A percentile compares a stretch with the other conserved stretches of the same genome.
phyloP scores from a whole-genome alignment of 2,113 vertebrate genomes.

The Stomatorhinus ivindoensis region DNA sequence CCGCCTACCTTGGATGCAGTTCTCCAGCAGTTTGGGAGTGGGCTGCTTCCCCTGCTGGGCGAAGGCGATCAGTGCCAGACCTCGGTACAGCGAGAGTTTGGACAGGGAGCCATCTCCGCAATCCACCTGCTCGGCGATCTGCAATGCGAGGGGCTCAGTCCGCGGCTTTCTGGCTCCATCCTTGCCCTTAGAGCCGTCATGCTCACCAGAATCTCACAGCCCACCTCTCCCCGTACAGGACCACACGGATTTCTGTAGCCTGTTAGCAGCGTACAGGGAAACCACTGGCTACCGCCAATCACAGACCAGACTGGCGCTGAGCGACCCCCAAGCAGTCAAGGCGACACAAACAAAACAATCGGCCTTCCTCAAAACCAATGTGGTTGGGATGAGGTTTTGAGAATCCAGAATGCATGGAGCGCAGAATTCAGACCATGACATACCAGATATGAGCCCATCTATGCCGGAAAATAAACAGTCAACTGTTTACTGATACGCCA shows the following conservation, averaged over 20 bases:
- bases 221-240: background rate
- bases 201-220: background rate
- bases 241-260: background rate
- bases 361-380: background rate
- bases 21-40: conserved; percentile 26
- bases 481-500: background rate
- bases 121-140: conserved; percentile 26
- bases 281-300: background rate
- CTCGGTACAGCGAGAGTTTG: conserved; percentile 26
- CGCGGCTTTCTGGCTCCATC: background rate
- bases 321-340: background rate
- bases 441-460: background rate
- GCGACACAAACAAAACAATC: background rate
- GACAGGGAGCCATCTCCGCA: conserved; percentile 21
- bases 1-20: conserved; percentile 23
- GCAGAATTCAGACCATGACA: background rate
- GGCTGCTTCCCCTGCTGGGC: conserved; percentile 32
- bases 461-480: background rate
- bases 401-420: background rate
- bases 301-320: background rate
- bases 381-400: background rate
- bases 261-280: background rate
- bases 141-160: background rate
- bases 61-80: conserved; percentile 27
- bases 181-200: background rate